Base-by-base conservation (phyloP, 2,888 invertebrate genomes). In the Priocnemis perturbator region DNA sequence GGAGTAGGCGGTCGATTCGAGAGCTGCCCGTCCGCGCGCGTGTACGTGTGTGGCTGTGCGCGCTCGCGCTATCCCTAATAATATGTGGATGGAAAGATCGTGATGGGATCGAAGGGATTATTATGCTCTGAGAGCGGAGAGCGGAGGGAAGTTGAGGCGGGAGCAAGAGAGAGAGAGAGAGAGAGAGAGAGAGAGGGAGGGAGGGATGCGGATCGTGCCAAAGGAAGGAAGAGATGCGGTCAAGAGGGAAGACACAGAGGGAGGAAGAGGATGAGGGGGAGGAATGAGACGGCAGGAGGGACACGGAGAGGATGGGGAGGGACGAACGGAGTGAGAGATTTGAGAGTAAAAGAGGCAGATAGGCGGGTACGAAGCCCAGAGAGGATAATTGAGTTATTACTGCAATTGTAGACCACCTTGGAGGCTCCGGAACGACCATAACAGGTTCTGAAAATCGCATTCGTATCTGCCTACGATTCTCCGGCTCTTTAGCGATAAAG, bases 331-430 rank as follows among this genome's bases (percentile, higher is more conserved):
- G 88, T 86, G 87, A 88, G 86, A 87, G 87, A 87, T 87, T 87
- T 85, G 85, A 87, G 88, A 88, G 87, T 85, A 86, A 88, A 87
- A 86, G 87, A 89, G 86, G 86, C 86, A 85, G 88, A 88, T 88
- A 88, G 88, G 88, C 85, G 88, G 88, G 85, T 86, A 86, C 86
- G 83, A 78, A 83, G 78, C 85, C 85, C 84, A 82, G 79, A 87
- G 88, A 88, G 87, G 89, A 88, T 89, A 89, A 89, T 89, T 89
- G 89, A 89, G 89, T 89, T 89, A 89, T 89, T 89, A 89, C 88
- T 89, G 88, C 89, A 89, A 89, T 89, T 88, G 89, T 88, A 88
- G 89, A 89, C 89, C 89, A 89, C 89, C 89, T 88, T 89, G 89
- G 88, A 85, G 87, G 86, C 85, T 83, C 82, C 83, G 83, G 85